Percentiles rank a stretch among this genome's conserved stretches.
Evolutionary conservation across 1,140 invertebrate species (phyloP).

Genomic region (Nephila pilipes): DNA sequence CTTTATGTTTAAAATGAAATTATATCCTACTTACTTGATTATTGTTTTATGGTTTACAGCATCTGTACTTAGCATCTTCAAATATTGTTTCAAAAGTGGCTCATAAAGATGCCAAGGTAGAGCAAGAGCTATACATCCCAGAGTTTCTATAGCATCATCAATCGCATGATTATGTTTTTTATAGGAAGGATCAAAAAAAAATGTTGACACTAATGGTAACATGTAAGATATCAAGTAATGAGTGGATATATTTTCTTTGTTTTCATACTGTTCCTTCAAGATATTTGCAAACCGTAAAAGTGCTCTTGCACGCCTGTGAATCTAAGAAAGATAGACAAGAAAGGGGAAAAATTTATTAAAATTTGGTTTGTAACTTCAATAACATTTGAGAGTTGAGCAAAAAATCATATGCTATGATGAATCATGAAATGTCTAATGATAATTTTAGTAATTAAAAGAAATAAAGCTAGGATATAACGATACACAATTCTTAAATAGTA

Average conservation of each 20-base stretch:
- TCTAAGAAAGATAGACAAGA: constrained; percentile 83
- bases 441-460: no score
- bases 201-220: constrained; percentile 90
- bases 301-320: constrained; percentile 90
- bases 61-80: constrained; percentile 87
- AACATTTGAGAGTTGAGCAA: no score
- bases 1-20: background rate
- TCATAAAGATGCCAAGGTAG: constrained; percentile 94
- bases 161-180: constrained; percentile 89
- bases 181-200: constrained; percentile 90
- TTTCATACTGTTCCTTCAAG: constrained; percentile 82
- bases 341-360: no score
- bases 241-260: constrained; percentile 84
- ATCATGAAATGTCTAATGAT: no score
- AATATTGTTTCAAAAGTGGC: constrained; percentile 89
- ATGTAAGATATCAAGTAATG: constrained; percentile 91
- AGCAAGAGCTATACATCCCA: constrained; percentile 88
- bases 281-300: constrained; percentile 84
- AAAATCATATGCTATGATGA: no score
- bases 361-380: no score
- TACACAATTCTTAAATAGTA: no score
- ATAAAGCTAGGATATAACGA: no score
- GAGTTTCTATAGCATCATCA: constrained; percentile 87
- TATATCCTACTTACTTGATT: constrained; percentile 81
- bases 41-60: constrained; percentile 90